Evolutionary conservation across 2,113 vertebrate species (phyloP).

Genomic region (Microcebus jonahi): DNA sequence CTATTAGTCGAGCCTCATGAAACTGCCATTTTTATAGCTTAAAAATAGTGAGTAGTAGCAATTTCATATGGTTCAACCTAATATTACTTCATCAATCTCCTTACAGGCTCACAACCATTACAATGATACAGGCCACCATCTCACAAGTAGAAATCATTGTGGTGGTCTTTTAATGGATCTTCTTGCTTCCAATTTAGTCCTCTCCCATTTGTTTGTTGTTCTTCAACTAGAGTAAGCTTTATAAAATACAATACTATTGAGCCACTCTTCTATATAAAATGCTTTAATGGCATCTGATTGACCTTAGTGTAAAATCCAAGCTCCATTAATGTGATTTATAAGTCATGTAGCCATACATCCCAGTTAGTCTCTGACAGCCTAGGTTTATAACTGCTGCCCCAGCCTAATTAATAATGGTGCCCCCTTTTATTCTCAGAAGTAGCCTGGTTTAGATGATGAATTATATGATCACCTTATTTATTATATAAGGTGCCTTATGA

Average conservation of each 20-base stretch:
- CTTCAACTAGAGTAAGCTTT: neutral
- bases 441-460: neutral
- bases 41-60: neutral
- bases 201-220: neutral
- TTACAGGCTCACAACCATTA: neutral
- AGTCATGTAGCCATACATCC: neutral
- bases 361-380: neutral
- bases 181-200: neutral
- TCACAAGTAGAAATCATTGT: neutral
- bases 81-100: neutral
- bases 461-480: neutral
- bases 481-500: neutral
- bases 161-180: neutral
- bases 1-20: neutral
- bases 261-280: neutral
- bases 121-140: neutral
- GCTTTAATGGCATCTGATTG: neutral
- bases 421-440: slow-evolving; percentile 32
- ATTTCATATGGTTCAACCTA: neutral
- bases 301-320: neutral
- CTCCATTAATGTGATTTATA: neutral
- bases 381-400: neutral
- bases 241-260: neutral
- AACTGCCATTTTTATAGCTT: neutral
- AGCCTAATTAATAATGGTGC: neutral